Evolutionary conservation across 2,113 vertebrate genomes (phyloP).

Genomic region (Butorides virescens): DNA sequence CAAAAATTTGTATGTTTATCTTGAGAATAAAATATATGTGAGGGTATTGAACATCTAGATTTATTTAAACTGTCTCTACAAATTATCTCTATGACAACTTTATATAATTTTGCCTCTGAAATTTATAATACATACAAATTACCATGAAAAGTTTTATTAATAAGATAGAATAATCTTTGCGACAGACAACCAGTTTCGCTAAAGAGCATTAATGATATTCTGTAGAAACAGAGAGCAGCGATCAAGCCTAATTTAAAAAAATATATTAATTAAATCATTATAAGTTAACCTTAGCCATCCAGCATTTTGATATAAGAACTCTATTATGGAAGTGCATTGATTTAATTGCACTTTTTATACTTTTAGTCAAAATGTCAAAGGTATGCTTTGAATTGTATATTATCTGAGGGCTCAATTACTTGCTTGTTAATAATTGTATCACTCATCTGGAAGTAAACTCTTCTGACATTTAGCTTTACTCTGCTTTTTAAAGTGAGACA

Average conservation of each 20-base stretch:
- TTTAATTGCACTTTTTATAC: conserved; percentile 20
- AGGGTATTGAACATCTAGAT: neutral
- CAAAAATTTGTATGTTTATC: neutral
- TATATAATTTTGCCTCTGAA: neutral
- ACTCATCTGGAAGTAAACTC: conserved; percentile 28
- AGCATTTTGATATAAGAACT: neutral
- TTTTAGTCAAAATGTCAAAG: conserved; percentile 17
- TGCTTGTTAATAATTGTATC: conserved; percentile 25
- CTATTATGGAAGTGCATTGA: neutral
- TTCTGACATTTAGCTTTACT: conserved; percentile 26
- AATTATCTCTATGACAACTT: neutral
- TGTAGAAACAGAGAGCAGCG: neutral
- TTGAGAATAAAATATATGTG: neutral
- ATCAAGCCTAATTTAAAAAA: neutral
- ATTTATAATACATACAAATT: neutral
- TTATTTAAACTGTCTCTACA: neutral
- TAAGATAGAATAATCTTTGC: neutral
- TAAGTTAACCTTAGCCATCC: neutral
- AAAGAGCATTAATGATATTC: neutral
- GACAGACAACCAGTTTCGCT: neutral
- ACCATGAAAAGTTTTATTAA: neutral
- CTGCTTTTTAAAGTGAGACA: neutral
- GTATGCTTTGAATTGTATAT: conserved; percentile 25
- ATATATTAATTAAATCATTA: neutral
- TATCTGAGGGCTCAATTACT: conserved; percentile 31